Evolutionary conservation across 2,797 vertebrate genomes (phyloP).

Genomic region (Lindbergichthys nudifrons): DNA sequence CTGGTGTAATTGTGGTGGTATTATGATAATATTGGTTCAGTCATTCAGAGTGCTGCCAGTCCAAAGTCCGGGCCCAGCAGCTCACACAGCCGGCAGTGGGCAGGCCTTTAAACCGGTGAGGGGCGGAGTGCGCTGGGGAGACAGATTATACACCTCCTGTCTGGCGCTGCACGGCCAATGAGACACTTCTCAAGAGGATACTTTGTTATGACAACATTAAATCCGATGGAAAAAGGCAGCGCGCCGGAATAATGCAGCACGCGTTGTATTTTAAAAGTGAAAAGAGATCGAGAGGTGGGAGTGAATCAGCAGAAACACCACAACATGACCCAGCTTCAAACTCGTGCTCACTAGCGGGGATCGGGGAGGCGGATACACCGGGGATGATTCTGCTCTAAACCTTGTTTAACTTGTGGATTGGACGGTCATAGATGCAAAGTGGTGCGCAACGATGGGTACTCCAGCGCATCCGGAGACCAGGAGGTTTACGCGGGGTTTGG

Average conservation of each 20-base stretch:
- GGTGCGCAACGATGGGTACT: conserved; percentile 70
- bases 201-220: conserved; percentile 52
- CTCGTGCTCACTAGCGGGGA: conserved; percentile 43
- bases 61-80: conserved; percentile 62
- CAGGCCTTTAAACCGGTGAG: conserved; percentile 60
- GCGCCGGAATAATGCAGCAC: conserved; percentile 12
- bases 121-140: conserved; percentile 66
- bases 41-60: conserved; percentile 23
- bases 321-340: conserved; percentile 63
- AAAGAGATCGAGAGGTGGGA: conserved; percentile 39
- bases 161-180: conserved; percentile 51
- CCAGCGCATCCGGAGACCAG: conserved; percentile 88
- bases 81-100: conserved; percentile 42
- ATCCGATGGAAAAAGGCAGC: conserved; percentile 4
- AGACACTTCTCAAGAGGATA: conserved; percentile 38
- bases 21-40: conserved; percentile 20
- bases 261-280: conserved; percentile 24
- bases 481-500: conserved; percentile 93
- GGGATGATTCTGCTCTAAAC: conserved; percentile 44
- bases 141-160: conserved; percentile 69
- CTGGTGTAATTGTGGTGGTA: conserved; percentile 10
- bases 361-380: conserved; percentile 39
- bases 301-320: conserved; percentile 21
- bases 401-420: conserved; percentile 32
- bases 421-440: conserved; percentile 48